Evolutionary conservation across 2,113 vertebrate genomes (phyloP).

Genomic region (Neolamprologus fasciatus): DNA sequence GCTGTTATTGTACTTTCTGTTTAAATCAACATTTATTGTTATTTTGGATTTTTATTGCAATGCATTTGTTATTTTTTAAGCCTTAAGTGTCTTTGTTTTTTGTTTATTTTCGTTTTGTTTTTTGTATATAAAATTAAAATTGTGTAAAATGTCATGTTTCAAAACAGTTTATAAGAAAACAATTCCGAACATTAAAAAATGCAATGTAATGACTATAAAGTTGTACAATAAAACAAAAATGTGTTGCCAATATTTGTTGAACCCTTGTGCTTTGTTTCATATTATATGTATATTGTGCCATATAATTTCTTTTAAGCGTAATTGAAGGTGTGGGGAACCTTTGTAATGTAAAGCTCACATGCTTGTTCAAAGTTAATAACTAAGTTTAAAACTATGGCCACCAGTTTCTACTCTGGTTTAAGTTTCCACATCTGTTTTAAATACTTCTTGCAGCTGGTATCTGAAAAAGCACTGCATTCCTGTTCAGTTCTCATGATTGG

Average conservation of each 20-base stretch:
- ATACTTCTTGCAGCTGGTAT: background rate
- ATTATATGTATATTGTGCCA: background rate
- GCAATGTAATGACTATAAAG: background rate
- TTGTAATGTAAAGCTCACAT: background rate
- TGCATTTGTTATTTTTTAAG: too few relatives aligned
- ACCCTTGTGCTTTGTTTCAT: background rate
- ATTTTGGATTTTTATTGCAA: too few relatives aligned
- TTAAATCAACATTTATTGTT: too few relatives aligned
- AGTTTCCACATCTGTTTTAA: background rate
- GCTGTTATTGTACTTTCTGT: too few relatives aligned
- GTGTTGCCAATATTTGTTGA: background rate
- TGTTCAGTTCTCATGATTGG: background rate
- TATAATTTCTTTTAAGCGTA: background rate
- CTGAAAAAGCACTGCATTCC: background rate
- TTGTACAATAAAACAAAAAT: background rate
- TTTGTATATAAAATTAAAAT: background rate
- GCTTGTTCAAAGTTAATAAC: rapidly evolving
- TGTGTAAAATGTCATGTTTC: rapidly evolving
- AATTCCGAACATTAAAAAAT: background rate
- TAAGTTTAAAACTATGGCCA: background rate
- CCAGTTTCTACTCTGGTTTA: background rate
- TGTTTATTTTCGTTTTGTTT: too few relatives aligned
- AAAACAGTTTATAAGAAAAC: background rate
- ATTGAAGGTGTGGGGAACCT: background rate
- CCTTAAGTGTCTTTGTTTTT: too few relatives aligned